Base-by-base conservation (phyloP, 30 jellyfish, hydroid and myxozoan species). In the Nemopilema nomurai region DNA sequence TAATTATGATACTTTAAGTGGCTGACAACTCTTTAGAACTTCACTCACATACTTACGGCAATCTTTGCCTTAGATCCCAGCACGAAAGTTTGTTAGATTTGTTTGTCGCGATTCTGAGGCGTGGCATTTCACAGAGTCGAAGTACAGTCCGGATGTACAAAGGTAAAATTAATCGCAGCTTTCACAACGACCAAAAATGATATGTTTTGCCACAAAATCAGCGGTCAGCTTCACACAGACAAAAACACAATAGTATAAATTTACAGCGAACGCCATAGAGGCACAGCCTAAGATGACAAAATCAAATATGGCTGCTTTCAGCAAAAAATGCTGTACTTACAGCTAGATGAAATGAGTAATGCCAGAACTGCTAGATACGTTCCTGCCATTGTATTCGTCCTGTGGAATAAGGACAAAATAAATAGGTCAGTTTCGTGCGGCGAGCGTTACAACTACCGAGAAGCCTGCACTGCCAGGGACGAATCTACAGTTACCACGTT, bases 251-350 rank as follows among this genome's bases (percentile, higher is more conserved):
- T 19, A 18, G 64, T 22, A 29, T 20, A 32, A 28, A 20, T 64
- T 51, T 24, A 16, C 26, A 28, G 18, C 30, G 24, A 7, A 49
- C 57, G 17, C 81, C 16, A n/a, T 32, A 28, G 19, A 32, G 87
- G 26, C 71, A 31, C 78, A 24, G 32, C 76, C 75, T 63, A 30
- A 76, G 20, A 31, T 69, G 63, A 24, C 19, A 17, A 77, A 49
- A 77, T 77, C 87, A 77, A 77, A 77, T 20, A 77, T 77, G 87
- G 87, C 87, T 62, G 76, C 87, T 77, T 23, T 28, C 87, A 33
- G 28, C 4, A 21, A 17, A 21, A 51, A 57, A 24, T 53, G 77
- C 28, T 76, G 78, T 77, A 77, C 87, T 77, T 62, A 77, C 87
- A 18, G 76, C 79, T 26, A 27, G 41, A 16, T 26, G 87, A 77